Base-by-base conservation (phyloP, 2,113 vertebrate genomes). In the human region DNA sequence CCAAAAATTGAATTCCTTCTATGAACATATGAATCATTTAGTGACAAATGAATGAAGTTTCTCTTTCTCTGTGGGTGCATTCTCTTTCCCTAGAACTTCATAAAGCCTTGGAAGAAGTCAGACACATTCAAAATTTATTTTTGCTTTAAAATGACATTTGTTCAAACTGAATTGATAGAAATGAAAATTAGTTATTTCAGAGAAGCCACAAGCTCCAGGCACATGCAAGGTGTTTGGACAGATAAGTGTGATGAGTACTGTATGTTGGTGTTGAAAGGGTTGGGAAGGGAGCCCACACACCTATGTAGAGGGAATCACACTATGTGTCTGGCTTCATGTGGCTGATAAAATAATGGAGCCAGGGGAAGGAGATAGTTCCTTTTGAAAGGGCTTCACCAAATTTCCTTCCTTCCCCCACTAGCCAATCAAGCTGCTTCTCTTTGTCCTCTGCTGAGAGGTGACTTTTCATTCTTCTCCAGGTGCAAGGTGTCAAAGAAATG, bases 81-180 rank as follows among this genome's bases (percentile, higher is more conserved):
- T 30, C 2, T 78, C 35, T 96, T 61, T 3, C 27, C 23, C 23
- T 93, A 57, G 3, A 30, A 73, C 23, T 86, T 91, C 6, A 18
- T 68, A 94, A 93, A 85, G n/a, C 2, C 13, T 86, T 93, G 20
- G 25, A 48, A 87, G 61, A 96, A 64, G 38, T 82, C 43, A 72
- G 12, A 5, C 22, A 87, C 14, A 64, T 86, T 93, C 27, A 78
- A 76, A 92, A n/a, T 52, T 72, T 57, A 81, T 75, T 78, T 68
- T 95, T 66, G 40, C 35, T 97, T 86, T 93, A 89, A 89, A 92
- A 75, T 73, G 13, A 96, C 22, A 89, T 22, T n/a, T 68, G 11
- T 76, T 64, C 32, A 89, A 94, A 27, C 72, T 48, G 48, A 93
- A 91, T 13, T 83, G 38, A 93, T 89, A 70, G 87, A 93, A 84